phyloP scores from a whole-genome alignment of 2,113 vertebrate species.

The Laterallus jamaicensis region DNA sequence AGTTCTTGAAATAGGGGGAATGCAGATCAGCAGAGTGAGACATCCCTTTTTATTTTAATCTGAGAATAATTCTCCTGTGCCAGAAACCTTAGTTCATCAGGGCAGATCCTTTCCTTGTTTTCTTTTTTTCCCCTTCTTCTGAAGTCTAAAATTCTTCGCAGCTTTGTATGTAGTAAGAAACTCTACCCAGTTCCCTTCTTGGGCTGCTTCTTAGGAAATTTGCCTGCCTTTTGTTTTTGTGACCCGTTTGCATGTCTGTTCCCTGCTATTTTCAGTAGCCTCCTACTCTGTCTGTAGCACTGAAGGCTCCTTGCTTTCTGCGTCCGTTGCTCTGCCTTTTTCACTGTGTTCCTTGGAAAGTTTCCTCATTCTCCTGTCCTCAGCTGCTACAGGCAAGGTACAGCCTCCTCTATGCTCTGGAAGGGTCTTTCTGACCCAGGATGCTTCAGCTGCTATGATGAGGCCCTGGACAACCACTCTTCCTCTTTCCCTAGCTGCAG shows the following conservation, averaged over 20 bases:
- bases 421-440: neutral
- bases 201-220: neutral
- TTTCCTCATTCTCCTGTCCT: neutral
- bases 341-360: neutral
- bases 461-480: neutral
- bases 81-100: neutral
- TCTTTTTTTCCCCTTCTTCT: neutral
- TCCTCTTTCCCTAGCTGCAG: neutral
- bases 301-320: neutral
- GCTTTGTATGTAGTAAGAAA: neutral
- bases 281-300: slow-evolving; percentile 20
- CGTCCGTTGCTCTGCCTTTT: neutral
- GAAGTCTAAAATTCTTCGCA: neutral
- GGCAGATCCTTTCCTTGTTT: neutral
- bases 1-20: neutral
- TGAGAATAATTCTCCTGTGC: neutral
- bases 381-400: neutral
- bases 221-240: neutral
- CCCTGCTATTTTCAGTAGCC: slow-evolving; percentile 31
- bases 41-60: neutral
- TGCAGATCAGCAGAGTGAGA: neutral
- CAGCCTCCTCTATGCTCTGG: neutral
- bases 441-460: neutral
- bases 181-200: neutral
- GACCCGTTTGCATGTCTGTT: neutral